phyloP scores from a whole-genome alignment of 2,888 invertebrate species.

The Deilephila porcellus region DNA sequence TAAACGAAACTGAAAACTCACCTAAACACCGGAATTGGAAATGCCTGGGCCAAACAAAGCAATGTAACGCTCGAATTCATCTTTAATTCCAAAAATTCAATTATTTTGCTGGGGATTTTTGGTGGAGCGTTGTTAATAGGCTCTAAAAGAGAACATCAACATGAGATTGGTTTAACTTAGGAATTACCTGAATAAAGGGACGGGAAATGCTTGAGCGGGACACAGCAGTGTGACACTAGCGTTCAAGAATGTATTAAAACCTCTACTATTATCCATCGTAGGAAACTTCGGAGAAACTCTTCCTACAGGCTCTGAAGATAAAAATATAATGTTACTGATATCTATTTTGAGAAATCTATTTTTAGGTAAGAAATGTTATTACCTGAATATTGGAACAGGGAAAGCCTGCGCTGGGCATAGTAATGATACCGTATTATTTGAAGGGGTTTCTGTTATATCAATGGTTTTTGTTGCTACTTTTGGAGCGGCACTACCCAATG shows the following conservation, averaged over 20 bases:
- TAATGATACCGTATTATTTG: constrained; percentile 72
- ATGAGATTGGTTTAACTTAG: constrained; percentile 32
- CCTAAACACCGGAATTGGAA: constrained; percentile 88
- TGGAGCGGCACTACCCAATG: constrained; percentile 88
- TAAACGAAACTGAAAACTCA: constrained; percentile 69
- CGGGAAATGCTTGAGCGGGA: constrained; percentile 88
- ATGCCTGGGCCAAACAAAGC: constrained; percentile 89
- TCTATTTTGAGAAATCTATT: constrained; percentile 32
- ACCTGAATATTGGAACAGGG: constrained; percentile 89
- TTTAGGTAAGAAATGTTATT: constrained; percentile 49
- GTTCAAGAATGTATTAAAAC: constrained; percentile 77
- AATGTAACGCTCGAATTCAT: constrained; percentile 84
- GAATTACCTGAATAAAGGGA: constrained; percentile 86
- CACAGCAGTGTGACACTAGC: constrained; percentile 87
- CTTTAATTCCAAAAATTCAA: constrained; percentile 75
- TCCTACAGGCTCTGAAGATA: constrained; percentile 84
- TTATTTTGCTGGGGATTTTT: constrained; percentile 85
- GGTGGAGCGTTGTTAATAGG: constrained; percentile 89
- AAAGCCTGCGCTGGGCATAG: constrained; percentile 88
- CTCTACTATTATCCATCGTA: constrained; percentile 87
- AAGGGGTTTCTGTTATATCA: constrained; percentile 71
- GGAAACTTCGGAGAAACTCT: constrained; percentile 89
- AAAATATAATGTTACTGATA: constrained; percentile 38
- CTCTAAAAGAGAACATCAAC: constrained; percentile 79
- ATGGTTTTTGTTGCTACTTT: constrained; percentile 86